Evolutionary conservation across 2,113 vertebrate species (phyloP), one percentile per base, ranked within the genome.

Genomic region (Proteles cristata): DNA sequence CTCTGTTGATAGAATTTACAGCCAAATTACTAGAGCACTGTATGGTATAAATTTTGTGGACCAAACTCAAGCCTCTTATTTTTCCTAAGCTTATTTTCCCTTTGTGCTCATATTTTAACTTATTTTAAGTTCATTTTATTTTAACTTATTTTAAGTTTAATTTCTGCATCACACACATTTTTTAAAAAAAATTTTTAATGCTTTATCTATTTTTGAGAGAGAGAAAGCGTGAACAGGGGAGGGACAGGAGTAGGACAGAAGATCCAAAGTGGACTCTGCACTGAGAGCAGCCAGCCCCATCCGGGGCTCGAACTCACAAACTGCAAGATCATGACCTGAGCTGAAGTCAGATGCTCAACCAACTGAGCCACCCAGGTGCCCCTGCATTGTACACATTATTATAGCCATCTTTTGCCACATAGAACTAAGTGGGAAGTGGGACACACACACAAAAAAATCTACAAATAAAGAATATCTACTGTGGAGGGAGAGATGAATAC

Each of bases 61-160:
- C 48, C 58, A 77, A 87, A 1, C 35, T 77, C 28, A 79, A 94
- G 61, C 25, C 74, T 63, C 76, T 66, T 85, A 66, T 58, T 96
- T 94, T 93, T 61, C 85, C n/a, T 71, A 80, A 81, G 45, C 11
- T 92, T 50, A 86, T 82, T 90, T 96, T 88, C 11, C 58, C 7
- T 95, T 79, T 66, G n/a, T 26, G 39, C 25, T 23, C 39, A 81
- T 77, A 48, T 28, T 68, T 88, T 43, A 93, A 50, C 19, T 79
- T 95, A 81, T 74, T 69, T 55, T 94, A 94, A 85, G 58, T 92
- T 93, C 92, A 53, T 66, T 86, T 85, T 91, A 74, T 94, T 94
- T 90, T 96, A 58, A 58, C 55, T 58, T 58, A 58, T 58, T 61
- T 61, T 61, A 61, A 61, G 58, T 61, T 84, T 90, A 80, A 90